Percentiles rank a stretch among this genome's conserved stretches.
These are phyloP conservation scores for Matsumyia berberina DNA, from an alignment of 2,888 invertebrate species.

Conservation along the genomic window DNA sequence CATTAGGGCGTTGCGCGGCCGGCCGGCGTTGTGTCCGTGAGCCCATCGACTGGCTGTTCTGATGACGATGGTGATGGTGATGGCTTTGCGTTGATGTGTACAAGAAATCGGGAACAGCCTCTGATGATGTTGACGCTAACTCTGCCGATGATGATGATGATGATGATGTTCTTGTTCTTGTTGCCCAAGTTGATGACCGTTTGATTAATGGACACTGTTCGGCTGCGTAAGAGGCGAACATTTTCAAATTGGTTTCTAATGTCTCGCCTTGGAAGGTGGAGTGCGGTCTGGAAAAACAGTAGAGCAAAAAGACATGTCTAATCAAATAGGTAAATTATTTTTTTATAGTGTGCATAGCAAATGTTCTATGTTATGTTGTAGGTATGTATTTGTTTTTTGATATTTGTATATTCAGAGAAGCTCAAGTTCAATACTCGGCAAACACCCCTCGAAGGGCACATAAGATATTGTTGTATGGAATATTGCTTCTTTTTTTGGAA, in stretches of 20 bases:
- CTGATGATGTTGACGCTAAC: constrained; percentile 64
- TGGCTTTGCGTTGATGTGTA: constrained; percentile 68
- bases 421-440: too few relatives aligned
- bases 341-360: too few relatives aligned
- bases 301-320: constrained; percentile 3
- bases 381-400: too few relatives aligned
- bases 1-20: constrained; percentile 71
- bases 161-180: constrained; percentile 59
- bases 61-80: constrained; percentile 55
- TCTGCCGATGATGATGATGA: constrained; percentile 55
- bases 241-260: constrained; percentile 61
- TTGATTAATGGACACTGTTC: constrained; percentile 62
- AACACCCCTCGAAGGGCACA: too few relatives aligned
- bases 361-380: too few relatives aligned
- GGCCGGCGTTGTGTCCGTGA: constrained; percentile 52
- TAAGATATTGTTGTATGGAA: too few relatives aligned
- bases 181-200: constrained; percentile 63
- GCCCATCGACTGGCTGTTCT: constrained; percentile 16
- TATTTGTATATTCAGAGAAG: too few relatives aligned
- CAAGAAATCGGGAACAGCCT: constrained; percentile 69
- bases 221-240: constrained; percentile 30
- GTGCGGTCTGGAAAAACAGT: constrained; percentile 36
- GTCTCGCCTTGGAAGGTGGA: constrained; percentile 2
- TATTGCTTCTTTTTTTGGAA: too few relatives aligned
- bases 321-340: neutral